A percentile compares a stretch with the other conserved stretches of the same genome.
Evolutionary conservation across 2,797 vertebrate species (phyloP).

Genomic region (Aselliscus stoliczkanus): DNA sequence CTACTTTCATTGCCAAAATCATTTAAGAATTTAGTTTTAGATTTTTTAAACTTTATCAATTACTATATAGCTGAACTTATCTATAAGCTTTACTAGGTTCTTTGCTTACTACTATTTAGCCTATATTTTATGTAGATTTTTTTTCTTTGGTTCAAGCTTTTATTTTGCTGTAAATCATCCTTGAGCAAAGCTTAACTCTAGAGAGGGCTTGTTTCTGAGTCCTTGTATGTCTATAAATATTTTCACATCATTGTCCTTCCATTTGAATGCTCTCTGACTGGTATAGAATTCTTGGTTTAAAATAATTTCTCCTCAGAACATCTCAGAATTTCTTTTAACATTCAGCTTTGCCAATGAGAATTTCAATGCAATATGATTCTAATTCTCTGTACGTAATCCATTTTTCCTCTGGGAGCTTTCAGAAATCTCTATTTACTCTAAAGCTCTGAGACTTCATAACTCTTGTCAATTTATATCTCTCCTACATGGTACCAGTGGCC

Average conservation of each 20-base stretch:
- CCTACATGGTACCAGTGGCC: not conserved
- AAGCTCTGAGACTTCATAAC: not conserved
- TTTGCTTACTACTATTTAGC: not conserved
- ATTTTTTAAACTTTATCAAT: not conserved
- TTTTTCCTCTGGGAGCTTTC: not conserved
- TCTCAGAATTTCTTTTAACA: not conserved
- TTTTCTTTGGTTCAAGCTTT: not conserved
- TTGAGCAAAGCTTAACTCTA: not conserved
- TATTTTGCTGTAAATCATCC: not conserved
- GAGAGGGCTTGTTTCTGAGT: not conserved
- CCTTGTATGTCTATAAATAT: not conserved
- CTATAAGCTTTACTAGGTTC: not conserved
- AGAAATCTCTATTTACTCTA: not conserved
- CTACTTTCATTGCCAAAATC: not conserved
- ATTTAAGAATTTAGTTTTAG: not conserved
- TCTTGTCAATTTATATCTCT: not conserved
- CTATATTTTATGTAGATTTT: not conserved
- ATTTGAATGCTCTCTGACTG: too few species aligned
- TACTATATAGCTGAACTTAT: not conserved
- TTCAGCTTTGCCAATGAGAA: not conserved
- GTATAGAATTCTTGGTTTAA: not conserved
- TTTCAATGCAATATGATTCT: not conserved
- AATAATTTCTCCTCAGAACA: not conserved
- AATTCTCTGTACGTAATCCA: not conserved
- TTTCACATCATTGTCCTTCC: not conserved